phyloP scores from a whole-genome alignment of 2,797 vertebrate species.

The Zenarchopterus dispar region DNA sequence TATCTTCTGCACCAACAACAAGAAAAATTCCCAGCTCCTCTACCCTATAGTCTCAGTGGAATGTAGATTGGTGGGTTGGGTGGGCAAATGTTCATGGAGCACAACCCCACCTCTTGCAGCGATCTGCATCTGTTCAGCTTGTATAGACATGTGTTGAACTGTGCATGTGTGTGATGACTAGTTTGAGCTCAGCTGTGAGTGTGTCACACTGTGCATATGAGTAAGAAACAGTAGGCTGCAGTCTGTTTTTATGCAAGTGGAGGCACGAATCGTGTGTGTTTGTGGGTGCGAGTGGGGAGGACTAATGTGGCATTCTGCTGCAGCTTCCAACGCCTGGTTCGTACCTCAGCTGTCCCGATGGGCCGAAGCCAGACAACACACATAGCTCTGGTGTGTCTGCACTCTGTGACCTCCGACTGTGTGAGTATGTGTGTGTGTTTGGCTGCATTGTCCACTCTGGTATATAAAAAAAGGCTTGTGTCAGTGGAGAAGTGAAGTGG shows the following conservation, averaged over 20 bases:
- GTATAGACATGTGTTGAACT: constrained; percentile 74
- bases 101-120: constrained; percentile 71
- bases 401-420: constrained; percentile 63
- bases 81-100: constrained; percentile 71
- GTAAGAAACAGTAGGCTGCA: constrained; percentile 49
- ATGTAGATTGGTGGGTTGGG: constrained; percentile 76
- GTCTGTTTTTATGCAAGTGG: constrained; percentile 54
- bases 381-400: constrained; percentile 69
- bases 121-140: constrained; percentile 72
- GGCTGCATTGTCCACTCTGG: constrained; percentile 33
- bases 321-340: constrained; percentile 57
- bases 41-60: constrained; percentile 57
- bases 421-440: constrained; percentile 23
- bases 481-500: constrained; percentile 27
- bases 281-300: constrained; percentile 23
- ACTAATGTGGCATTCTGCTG: constrained; percentile 56
- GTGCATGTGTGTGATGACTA: constrained; percentile 57
- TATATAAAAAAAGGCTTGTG: constrained; percentile 25
- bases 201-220: constrained; percentile 57
- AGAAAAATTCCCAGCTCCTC: constrained; percentile 11
- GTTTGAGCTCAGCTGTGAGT: constrained; percentile 68
- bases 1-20: constrained; percentile 1
- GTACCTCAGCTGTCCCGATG: constrained; percentile 74
- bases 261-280: constrained; percentile 54
- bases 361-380: constrained; percentile 64